A percentile compares a stretch with the other conserved stretches of the same genome.
Evolutionary conservation across 2,888 invertebrate species (phyloP).

Genomic region (Zygaena filipendulae): DNA sequence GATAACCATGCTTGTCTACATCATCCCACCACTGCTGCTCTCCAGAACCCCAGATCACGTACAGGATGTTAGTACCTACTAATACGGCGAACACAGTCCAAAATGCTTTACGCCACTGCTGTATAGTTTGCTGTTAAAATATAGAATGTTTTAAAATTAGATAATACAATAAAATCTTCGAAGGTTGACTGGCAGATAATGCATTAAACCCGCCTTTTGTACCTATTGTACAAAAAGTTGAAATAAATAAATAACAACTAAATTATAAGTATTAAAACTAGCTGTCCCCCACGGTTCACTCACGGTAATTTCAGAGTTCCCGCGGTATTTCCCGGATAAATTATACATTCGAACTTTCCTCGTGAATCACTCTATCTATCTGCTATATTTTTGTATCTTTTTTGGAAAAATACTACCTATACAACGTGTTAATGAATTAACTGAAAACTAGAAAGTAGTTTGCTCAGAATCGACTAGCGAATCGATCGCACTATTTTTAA

Average conservation of each 20-base stretch:
- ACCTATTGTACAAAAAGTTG: neutral
- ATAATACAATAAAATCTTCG: neutral
- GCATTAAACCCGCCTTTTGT: neutral
- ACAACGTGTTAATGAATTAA: too few species aligned
- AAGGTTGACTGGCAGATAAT: neutral
- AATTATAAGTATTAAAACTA: too few species aligned
- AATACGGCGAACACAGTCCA: constrained; percentile 80
- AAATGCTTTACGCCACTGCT: constrained; percentile 81
- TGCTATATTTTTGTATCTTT: too few species aligned
- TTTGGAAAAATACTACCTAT: too few species aligned
- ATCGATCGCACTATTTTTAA: too few species aligned
- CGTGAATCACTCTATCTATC: too few species aligned
- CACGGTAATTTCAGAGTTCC: too few species aligned
- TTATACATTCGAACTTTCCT: too few species aligned
- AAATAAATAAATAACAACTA: neutral
- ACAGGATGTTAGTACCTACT: constrained; percentile 73
- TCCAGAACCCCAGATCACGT: constrained; percentile 77
- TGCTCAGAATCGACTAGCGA: too few species aligned
- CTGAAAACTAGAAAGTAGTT: too few species aligned
- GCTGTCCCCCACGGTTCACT: too few species aligned
- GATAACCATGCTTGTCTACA: constrained; percentile 56
- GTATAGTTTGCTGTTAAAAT: constrained; percentile 64
- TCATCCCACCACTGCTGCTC: constrained; percentile 84
- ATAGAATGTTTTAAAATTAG: constrained; percentile 8
- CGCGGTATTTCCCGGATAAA: too few species aligned